A percentile compares a stretch with the other conserved stretches of the same genome.
Evolutionary conservation across 1,140 invertebrate species (phyloP).

Genomic region (Eupeodes corollae): DNA sequence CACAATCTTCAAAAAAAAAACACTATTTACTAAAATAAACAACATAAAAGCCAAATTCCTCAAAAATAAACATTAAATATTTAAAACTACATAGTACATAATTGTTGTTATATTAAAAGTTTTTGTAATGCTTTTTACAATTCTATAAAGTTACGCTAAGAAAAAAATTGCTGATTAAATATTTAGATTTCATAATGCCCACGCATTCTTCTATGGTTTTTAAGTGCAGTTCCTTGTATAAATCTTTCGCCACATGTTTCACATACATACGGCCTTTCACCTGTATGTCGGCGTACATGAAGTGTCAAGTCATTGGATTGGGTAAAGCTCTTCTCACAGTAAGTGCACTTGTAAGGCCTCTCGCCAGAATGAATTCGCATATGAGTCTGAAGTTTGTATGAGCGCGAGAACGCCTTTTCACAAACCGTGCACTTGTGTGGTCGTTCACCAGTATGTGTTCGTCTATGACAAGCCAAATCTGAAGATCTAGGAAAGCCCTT

Average conservation of each 20-base stretch:
- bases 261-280: conserved; percentile 43
- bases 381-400: conserved; percentile 49
- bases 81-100: no score
- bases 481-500: conserved; percentile 34
- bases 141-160: no score
- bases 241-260: conserved; percentile 29
- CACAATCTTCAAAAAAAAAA: no score
- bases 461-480: conserved; percentile 38
- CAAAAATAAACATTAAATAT: no score
- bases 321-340: conserved; percentile 47
- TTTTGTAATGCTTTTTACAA: no score
- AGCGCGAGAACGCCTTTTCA: conserved; percentile 39
- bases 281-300: conserved; percentile 43
- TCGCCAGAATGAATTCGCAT: conserved; percentile 49
- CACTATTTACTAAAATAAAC: no score
- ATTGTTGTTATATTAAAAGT: no score
- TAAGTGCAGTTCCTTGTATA: conserved; percentile 33
- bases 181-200: conserved; percentile 16
- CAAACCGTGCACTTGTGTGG: conserved; percentile 46
- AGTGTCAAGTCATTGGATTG: conserved; percentile 47
- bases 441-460: conserved; percentile 47
- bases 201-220: conserved; percentile 26
- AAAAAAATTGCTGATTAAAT: no score
- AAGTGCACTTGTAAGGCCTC: conserved; percentile 45
- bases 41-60: no score